Evolutionary conservation across 1,140 invertebrate species (phyloP).

Genomic region (Drosophila aff.): DNA sequence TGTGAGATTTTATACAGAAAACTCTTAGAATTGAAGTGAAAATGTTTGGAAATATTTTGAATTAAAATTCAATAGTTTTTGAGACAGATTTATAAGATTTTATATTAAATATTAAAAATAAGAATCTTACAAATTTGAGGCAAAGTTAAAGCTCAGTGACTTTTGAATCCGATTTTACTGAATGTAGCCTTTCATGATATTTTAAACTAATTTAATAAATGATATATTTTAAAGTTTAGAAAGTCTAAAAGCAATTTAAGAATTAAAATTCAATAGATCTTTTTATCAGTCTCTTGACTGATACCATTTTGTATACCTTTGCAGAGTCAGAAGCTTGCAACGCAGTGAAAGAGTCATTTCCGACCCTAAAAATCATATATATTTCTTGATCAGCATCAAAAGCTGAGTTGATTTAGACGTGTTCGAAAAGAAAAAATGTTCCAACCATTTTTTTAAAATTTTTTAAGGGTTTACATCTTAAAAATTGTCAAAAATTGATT

Average conservation of each 20-base stretch:
- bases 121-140: no score
- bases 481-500: neutral
- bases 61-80: neutral
- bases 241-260: neutral
- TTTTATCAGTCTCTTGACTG: no score
- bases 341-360: neutral
- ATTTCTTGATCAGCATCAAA: neutral
- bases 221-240: neutral
- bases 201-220: neutral
- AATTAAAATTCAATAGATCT: no score
- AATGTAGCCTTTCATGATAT: neutral
- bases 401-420: neutral
- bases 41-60: neutral
- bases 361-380: neutral
- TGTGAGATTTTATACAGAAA: neutral
- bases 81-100: neutral
- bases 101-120: no score
- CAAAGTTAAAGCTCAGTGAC: no score
- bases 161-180: neutral
- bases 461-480: neutral
- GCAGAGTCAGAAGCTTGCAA: neutral
- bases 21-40: neutral
- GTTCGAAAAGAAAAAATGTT: accelerated
- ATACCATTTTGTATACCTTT: no score
- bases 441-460: neutral